Evolutionary conservation across 2,888 invertebrate species (phyloP), one percentile per base, ranked within the genome.

Genomic region (Eucera pruinosa): DNA sequence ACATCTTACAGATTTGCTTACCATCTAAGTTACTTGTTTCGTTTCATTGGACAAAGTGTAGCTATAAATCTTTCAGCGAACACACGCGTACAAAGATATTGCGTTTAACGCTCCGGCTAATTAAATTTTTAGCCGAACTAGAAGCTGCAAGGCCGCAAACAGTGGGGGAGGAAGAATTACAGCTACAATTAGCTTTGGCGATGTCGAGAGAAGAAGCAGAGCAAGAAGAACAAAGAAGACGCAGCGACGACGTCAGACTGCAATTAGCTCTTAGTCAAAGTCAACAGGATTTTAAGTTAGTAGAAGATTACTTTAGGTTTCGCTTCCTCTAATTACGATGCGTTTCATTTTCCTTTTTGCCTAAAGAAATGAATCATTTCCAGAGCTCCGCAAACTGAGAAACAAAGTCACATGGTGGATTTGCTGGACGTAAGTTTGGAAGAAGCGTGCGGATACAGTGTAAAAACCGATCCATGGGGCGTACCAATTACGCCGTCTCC

Each of bases 201-300:
- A 98, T 99, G 97, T 98, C 98, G 58, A 95, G 98, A 80, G 99
- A 99, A 93, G 99, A 99, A 93, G 98, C 98, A 36, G 99, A 99
- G 91, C 96, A 98, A 87, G 98, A 99, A 92, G 98, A 98, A 93
- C 96, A 98, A 85, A 95, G 98, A 91, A 94, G 98, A 73, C 96
- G 98, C 82, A 97, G 97, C 86, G 99, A 99, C 93, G 99, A 99
- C 93, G 98, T 99, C 81, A 95, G 99, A 82, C 94, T 99, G 85
- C 98, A 99, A 93, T 94, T 99, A 92, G 99, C 98, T 45, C 94
- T 99, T 86, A 97, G 97, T 91, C 98, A 99, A 93, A 98, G 98
- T 93, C 97, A 98, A 93, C 96, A 97, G 92, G 98, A 98, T 93
- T 97, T 97, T 93, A 96, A 96, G 97, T 97, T 86, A 93, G 94